Conservation (phyloP, 2,113 vertebrate species). For the Larimichthys polyactis region DNA sequence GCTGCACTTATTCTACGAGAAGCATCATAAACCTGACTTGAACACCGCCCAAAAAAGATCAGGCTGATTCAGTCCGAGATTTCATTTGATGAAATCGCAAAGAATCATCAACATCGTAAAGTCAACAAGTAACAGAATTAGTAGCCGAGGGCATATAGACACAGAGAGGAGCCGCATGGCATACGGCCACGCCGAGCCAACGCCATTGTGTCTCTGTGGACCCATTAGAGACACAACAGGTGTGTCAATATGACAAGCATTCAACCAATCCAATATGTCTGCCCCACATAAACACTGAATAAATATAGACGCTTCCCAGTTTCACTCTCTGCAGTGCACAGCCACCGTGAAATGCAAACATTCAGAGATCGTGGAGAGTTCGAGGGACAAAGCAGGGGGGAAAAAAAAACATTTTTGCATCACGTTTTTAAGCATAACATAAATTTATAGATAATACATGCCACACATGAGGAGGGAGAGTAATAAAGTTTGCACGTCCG, state of each 20-base stretch:
- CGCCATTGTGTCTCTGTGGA: conserved; percentile 75
- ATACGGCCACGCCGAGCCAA: conserved; percentile 14
- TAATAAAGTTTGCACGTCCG: background rate
- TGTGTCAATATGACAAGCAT: conserved; percentile 81
- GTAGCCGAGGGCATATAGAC: conserved; percentile 29
- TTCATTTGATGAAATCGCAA: conserved; percentile 36
- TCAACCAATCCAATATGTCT: conserved; percentile 63
- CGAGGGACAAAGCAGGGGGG: conserved; percentile 30
- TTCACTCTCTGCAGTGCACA: conserved; percentile 62
- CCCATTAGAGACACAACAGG: conserved; percentile 78
- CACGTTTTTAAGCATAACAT: background rate
- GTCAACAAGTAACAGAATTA: conserved; percentile 57
- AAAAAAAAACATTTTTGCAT: background rate
- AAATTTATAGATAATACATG: background rate
- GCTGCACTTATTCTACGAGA: background rate
- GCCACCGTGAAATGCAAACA: conserved; percentile 55
- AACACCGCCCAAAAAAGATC: background rate
- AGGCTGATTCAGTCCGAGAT: background rate
- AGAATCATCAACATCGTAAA: conserved; percentile 17
- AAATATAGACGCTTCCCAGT: conserved; percentile 74
- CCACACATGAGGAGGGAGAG: background rate
- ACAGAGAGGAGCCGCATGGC: conserved; percentile 22
- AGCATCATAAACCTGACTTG: background rate
- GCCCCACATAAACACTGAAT: conserved; percentile 68
- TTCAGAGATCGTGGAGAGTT: conserved; percentile 35